Conservation (phyloP, 2,888 invertebrate genomes). For the Drosophila kambysellisi region DNA sequence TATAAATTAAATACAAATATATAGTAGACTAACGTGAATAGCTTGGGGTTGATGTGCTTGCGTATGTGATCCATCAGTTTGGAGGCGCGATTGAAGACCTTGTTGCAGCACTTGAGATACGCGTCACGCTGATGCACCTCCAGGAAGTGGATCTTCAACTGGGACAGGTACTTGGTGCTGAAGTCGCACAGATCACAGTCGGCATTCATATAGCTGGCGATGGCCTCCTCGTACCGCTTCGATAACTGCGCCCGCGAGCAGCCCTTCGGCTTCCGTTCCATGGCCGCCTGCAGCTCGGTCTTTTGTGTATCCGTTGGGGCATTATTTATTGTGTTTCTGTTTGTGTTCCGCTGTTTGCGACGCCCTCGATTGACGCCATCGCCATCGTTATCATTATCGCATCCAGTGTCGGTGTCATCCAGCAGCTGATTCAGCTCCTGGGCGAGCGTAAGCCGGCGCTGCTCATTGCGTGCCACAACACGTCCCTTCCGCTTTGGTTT, state of each 20-base stretch:
- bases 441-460: slow-evolving; percentile 33
- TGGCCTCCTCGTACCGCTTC: slow-evolving; percentile 69
- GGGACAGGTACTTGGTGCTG: slow-evolving; percentile 67
- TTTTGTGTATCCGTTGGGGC: slow-evolving; percentile 38
- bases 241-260: slow-evolving; percentile 69
- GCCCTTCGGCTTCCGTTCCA: slow-evolving; percentile 73
- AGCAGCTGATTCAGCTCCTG: slow-evolving; percentile 62
- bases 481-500: slow-evolving; percentile 53
- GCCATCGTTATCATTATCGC: background rate
- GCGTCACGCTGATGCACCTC: slow-evolving; percentile 75
- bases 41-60: slow-evolving; percentile 79
- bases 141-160: slow-evolving; percentile 74
- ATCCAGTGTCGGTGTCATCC: slow-evolving; percentile 24
- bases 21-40: slow-evolving; percentile 66
- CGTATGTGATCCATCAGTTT: slow-evolving; percentile 79
- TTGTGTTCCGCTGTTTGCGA: slow-evolving; percentile 28
- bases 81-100: slow-evolving; percentile 68
- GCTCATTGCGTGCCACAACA: slow-evolving; percentile 7
- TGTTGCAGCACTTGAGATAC: slow-evolving; percentile 80
- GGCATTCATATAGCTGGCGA: slow-evolving; percentile 75
- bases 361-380: slow-evolving; percentile 18
- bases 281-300: slow-evolving; percentile 52
- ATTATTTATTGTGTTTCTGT: background rate
- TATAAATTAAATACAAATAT: background rate
- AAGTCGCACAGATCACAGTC: slow-evolving; percentile 79